A percentile compares a stretch with the other conserved stretches of the same genome.
Evolutionary conservation across 1,140 invertebrate species (phyloP).

Genomic region (Ceratina calcarata): DNA sequence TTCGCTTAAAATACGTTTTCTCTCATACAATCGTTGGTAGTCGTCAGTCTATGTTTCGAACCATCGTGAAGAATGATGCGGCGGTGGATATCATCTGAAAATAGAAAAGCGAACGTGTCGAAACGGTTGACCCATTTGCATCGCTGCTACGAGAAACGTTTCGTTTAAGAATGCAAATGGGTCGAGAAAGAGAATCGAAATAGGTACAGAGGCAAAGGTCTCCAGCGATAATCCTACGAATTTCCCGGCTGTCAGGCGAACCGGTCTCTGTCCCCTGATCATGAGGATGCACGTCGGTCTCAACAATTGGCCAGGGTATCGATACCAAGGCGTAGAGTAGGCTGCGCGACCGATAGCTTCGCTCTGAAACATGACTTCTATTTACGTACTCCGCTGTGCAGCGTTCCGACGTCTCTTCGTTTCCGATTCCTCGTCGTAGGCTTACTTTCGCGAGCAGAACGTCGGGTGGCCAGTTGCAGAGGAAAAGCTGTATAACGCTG

Average conservation of each 20-base stretch:
- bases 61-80: conserved; percentile 56
- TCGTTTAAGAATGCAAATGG: too few species aligned
- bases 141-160: too few species aligned
- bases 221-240: conserved; percentile 48
- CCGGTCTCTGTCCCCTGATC: conserved; percentile 48
- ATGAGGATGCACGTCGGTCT: conserved; percentile 40
- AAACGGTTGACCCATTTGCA: too few species aligned
- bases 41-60: conserved; percentile 49
- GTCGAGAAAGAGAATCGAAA: neutral
- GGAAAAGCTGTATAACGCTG: conserved; percentile 50
- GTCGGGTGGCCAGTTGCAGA: conserved; percentile 62
- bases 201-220: conserved; percentile 58
- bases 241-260: conserved; percentile 50
- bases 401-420: too few species aligned
- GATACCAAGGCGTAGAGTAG: conserved; percentile 40
- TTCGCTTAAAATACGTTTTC: neutral
- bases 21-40: neutral
- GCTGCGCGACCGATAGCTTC: neutral
- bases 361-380: conserved; percentile 33
- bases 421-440: neutral
- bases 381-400: neutral
- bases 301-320: neutral
- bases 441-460: conserved; percentile 51
- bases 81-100: conserved; percentile 56
- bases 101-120: neutral